Evolutionary conservation across 2,888 invertebrate genomes (phyloP).

Genomic region (Drosophila longiperda): DNA sequence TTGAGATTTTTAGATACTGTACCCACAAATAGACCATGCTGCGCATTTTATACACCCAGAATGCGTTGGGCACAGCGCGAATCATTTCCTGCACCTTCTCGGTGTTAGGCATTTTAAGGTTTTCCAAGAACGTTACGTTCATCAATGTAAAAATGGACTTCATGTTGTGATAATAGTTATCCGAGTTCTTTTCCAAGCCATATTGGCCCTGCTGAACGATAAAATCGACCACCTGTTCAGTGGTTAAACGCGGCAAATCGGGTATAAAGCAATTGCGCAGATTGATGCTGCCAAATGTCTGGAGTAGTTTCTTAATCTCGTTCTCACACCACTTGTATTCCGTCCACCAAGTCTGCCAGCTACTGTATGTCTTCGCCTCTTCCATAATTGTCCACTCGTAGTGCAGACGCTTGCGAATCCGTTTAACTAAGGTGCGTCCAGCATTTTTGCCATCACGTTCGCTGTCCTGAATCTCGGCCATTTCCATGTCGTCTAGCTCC

Average conservation of each 20-base stretch:
- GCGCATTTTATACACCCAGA: conserved; percentile 64
- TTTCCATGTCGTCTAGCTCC: conserved; percentile 49
- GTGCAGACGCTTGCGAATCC: conserved; percentile 59
- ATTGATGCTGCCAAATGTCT: conserved; percentile 47
- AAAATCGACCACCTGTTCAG: conserved; percentile 61
- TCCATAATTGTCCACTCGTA: conserved; percentile 45
- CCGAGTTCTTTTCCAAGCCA: conserved; percentile 58
- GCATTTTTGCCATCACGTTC: conserved; percentile 48
- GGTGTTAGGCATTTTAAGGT: conserved; percentile 46
- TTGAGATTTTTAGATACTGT: conserved; percentile 55
- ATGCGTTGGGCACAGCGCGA: conserved; percentile 59
- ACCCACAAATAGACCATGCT: conserved; percentile 67
- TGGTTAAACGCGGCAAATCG: conserved; percentile 57
- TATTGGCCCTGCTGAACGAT: conserved; percentile 60
- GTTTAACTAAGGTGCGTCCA: conserved; percentile 54
- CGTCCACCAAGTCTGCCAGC: conserved; percentile 66
- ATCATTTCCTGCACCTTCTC: conserved; percentile 63
- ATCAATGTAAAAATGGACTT: conserved; percentile 65
- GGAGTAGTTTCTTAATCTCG: conserved; percentile 50
- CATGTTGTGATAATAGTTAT: conserved; percentile 65
- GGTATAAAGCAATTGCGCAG: conserved; percentile 65
- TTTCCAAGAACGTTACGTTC: conserved; percentile 65
- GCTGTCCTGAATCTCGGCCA: conserved; percentile 28
- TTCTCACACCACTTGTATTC: conserved; percentile 61
- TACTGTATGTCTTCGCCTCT: conserved; percentile 50